Conservation (phyloP, 2,888 invertebrate genomes). For the Melinaea menophilus region DNA sequence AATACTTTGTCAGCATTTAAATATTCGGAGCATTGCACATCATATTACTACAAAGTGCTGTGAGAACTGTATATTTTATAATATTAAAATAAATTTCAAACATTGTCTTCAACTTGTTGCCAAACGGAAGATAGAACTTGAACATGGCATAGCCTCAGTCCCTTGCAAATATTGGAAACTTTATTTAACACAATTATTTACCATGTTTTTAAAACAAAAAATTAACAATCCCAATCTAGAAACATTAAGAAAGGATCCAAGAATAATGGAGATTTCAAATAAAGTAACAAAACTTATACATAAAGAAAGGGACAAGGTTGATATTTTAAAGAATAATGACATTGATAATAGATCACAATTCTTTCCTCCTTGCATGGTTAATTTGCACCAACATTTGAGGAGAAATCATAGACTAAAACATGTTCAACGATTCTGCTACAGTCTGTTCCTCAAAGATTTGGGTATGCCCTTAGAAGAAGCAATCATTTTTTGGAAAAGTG, state of each 20-base stretch:
- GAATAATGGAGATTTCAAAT: slow-evolving; percentile 53
- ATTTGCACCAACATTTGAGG: slow-evolving; percentile 75
- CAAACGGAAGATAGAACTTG: slow-evolving; percentile 70
- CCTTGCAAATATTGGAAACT: slow-evolving; percentile 78
- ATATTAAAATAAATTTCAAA: slow-evolving; percentile 73
- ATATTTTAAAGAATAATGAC: slow-evolving; percentile 50
- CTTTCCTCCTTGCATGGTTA: slow-evolving; percentile 83
- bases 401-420: slow-evolving; percentile 81
- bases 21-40: slow-evolving; percentile 55
- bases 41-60: slow-evolving; percentile 49
- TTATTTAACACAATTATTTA: slow-evolving; percentile 67
- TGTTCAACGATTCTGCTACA: slow-evolving; percentile 80
- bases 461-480: slow-evolving; percentile 82
- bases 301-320: slow-evolving; percentile 31
- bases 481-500: slow-evolving; percentile 80
- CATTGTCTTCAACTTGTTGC: slow-evolving; percentile 75
- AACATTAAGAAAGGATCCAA: slow-evolving; percentile 52
- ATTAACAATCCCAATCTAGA: slow-evolving; percentile 46
- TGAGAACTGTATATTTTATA: slow-evolving; percentile 45
- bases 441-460: slow-evolving; percentile 83
- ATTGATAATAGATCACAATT: slow-evolving; percentile 58
- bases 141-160: slow-evolving; percentile 70
- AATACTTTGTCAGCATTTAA: slow-evolving; percentile 53
- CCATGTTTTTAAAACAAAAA: slow-evolving; percentile 57
- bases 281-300: slow-evolving; percentile 41